Evolutionary conservation across 2,113 vertebrate species (phyloP).

Genomic region (Pithys albifrons): DNA sequence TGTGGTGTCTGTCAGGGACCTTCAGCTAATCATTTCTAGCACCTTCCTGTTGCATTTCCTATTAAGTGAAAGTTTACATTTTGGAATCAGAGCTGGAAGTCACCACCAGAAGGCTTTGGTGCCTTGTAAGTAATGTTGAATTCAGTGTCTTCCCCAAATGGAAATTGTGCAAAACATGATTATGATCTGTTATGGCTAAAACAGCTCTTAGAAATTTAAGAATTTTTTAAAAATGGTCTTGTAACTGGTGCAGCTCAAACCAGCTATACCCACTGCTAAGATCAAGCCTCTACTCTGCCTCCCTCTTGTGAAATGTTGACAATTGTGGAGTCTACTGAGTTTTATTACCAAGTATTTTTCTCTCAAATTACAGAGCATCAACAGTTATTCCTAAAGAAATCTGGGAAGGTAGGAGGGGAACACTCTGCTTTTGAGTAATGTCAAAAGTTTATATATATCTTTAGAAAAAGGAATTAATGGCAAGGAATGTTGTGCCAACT

Average conservation of each 20-base stretch:
- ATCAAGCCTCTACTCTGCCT: neutral
- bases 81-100: neutral
- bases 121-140: neutral
- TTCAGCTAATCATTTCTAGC: neutral
- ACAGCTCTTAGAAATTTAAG: neutral
- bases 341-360: neutral
- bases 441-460: neutral
- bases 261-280: neutral
- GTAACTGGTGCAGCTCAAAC: neutral
- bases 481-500: neutral
- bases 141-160: neutral
- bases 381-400: neutral
- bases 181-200: neutral
- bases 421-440: neutral
- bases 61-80: neutral
- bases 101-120: neutral
- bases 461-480: neutral
- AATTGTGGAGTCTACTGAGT: neutral
- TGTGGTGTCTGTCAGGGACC: neutral
- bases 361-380: neutral
- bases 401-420: neutral
- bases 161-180: neutral
- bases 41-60: neutral
- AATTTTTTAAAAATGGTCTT: neutral
- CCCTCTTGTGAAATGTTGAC: neutral